These are phyloP conservation scores for Caenorhabditis imperialis DNA, from an alignment of 2,888 invertebrate species.

Conservation along the genomic window DNA sequence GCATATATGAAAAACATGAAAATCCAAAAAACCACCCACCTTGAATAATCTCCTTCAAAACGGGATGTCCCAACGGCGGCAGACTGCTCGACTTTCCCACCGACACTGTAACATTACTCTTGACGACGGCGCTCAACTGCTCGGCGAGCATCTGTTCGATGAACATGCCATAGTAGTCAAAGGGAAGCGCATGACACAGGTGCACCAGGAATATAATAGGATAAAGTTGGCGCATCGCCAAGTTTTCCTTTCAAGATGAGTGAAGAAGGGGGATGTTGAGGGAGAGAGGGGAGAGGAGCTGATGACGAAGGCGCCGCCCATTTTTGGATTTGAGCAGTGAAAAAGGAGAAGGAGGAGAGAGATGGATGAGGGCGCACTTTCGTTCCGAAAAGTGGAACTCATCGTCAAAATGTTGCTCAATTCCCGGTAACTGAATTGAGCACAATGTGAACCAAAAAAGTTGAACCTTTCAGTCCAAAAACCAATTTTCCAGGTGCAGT, in stretches of 20 bases:
- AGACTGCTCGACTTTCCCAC: slow-evolving; percentile 18
- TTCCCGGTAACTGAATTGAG: no score
- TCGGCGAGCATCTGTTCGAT: slow-evolving; percentile 61
- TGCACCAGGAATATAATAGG: slow-evolving; percentile 20
- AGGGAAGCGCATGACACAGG: slow-evolving; percentile 35
- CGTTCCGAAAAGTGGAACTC: no score
- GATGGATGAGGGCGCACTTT: slow-evolving; percentile 21
- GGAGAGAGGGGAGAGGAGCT: slow-evolving; percentile 2
- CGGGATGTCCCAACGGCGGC: slow-evolving; percentile 32
- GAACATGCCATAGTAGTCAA: slow-evolving; percentile 63
- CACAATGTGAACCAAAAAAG: no score
- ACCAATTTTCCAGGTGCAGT: no score
- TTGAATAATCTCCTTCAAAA: slow-evolving; percentile 28
- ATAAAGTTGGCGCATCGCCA: slow-evolving; percentile 1
- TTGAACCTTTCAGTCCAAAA: no score
- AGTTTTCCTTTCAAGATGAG: no score
- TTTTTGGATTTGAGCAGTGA: slow-evolving; percentile 42
- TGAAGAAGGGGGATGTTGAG: no score
- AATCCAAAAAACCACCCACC: no score
- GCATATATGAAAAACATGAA: no score
- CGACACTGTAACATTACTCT: slow-evolving; percentile 19
- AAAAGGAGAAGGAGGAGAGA: slow-evolving; percentile 8
- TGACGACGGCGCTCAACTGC: slow-evolving; percentile 35
- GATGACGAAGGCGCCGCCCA: slow-evolving; percentile 33
- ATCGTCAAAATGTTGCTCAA: no score